These are phyloP conservation scores for Torymus auratus DNA, from an alignment of 2,888 invertebrate species.

Conservation along the genomic window DNA sequence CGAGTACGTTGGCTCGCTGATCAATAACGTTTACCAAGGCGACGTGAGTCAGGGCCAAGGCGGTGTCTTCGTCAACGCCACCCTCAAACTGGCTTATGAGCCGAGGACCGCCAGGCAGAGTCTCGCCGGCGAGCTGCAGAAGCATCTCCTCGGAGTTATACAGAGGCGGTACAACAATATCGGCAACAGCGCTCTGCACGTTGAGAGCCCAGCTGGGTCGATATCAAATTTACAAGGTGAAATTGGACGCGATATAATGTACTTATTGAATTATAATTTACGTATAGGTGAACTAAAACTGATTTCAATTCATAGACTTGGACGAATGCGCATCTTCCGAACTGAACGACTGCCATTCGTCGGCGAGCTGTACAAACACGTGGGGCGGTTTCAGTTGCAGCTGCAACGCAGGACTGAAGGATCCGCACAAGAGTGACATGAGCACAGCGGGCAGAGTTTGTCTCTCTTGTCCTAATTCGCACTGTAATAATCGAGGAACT, in stretches of 20 bases:
- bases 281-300: conserved; percentile 2
- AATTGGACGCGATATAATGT: background rate
- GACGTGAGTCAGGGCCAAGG: conserved; percentile 83
- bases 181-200: conserved; percentile 90
- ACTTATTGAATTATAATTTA: background rate
- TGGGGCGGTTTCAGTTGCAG: conserved; percentile 90
- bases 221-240: conserved; percentile 85
- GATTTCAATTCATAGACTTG: conserved; percentile 80
- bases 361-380: conserved; percentile 87
- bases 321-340: conserved; percentile 91
- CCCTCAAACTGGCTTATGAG: conserved; percentile 81
- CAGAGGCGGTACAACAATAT: conserved; percentile 91
- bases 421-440: conserved; percentile 84
- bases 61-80: conserved; percentile 91
- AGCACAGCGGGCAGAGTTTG: conserved; percentile 86
- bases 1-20: conserved; percentile 88
- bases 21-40: conserved; percentile 88
- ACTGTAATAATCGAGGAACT: conserved; percentile 91
- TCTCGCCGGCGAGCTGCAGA: conserved; percentile 87
- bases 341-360: conserved; percentile 89
- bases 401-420: conserved; percentile 86
- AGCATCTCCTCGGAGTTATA: conserved; percentile 90
- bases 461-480: conserved; percentile 85
- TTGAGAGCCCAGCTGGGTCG: conserved; percentile 88
- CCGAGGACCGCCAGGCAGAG: conserved; percentile 78